Evolutionary conservation across 1,140 invertebrate species (phyloP).

Genomic region (Euwallacea fornicatus): DNA sequence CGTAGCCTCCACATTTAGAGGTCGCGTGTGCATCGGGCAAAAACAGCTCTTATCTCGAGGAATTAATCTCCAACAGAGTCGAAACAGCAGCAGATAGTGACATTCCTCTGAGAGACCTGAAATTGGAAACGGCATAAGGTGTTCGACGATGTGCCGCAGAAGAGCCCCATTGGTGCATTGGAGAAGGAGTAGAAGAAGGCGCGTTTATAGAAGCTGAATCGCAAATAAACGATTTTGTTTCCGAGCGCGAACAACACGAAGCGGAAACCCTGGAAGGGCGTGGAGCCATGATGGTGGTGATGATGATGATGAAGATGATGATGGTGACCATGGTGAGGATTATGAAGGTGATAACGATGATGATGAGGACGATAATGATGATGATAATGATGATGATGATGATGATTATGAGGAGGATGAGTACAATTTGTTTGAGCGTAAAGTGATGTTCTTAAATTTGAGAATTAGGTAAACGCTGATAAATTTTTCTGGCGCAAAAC

Average conservation of each 20-base stretch:
- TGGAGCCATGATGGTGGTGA: slow-evolving; percentile 19
- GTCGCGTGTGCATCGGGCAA: slow-evolving; percentile 65
- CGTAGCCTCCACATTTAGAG: slow-evolving; percentile 75
- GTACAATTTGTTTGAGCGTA: no score
- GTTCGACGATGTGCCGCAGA: slow-evolving; percentile 78
- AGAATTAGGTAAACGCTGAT: no score
- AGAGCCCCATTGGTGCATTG: slow-evolving; percentile 72
- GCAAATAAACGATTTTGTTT: slow-evolving; percentile 81
- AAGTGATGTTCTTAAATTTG: no score
- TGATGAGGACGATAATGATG: not conserved
- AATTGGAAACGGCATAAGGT: slow-evolving; percentile 64
- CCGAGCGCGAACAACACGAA: slow-evolving; percentile 83
- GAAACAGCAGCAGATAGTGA: slow-evolving; percentile 67
- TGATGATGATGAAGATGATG: slow-evolving; percentile 7
- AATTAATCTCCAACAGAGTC: slow-evolving; percentile 73
- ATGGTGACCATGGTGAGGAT: slow-evolving; percentile 9
- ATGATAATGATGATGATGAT: no score
- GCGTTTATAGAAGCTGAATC: slow-evolving; percentile 76
- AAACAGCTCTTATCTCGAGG: slow-evolving; percentile 69
- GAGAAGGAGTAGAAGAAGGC: slow-evolving; percentile 80
- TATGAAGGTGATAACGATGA: slow-evolving; percentile 20
- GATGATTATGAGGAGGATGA: no score
- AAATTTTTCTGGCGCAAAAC: no score
- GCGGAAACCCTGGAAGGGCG: slow-evolving; percentile 41
- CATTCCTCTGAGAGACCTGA: slow-evolving; percentile 65